These are phyloP conservation scores for Brachionus sp. DNA, from an alignment of 1,140 invertebrate species.

Conservation along the genomic window DNA sequence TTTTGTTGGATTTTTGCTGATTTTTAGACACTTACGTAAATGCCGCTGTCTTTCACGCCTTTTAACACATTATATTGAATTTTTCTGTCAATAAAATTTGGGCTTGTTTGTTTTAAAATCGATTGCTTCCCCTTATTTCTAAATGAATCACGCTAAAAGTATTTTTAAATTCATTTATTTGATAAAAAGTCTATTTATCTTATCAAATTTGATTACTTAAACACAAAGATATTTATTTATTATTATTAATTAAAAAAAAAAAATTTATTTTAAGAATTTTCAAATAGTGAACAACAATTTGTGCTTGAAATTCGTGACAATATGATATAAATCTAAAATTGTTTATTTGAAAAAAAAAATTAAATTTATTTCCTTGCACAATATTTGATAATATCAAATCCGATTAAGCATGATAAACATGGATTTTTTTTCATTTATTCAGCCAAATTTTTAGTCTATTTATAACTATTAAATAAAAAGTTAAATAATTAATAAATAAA, in stretches of 20 bases:
- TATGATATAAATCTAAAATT: too few relatives aligned
- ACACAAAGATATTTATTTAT: not conserved
- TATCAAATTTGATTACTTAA: not conserved
- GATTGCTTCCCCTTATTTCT: slow-evolving; percentile 47
- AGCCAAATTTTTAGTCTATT: not conserved
- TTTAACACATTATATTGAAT: slow-evolving; percentile 30
- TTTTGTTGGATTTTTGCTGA: not conserved
- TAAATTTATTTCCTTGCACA: too few relatives aligned
- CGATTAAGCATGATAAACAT: too few relatives aligned
- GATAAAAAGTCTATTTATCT: not conserved
- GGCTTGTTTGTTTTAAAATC: not conserved
- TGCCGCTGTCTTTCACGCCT: not conserved
- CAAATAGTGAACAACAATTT: too few relatives aligned
- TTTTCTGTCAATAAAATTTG: not conserved
- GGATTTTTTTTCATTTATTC: not conserved
- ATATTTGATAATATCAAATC: too few relatives aligned
- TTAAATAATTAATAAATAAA: not conserved
- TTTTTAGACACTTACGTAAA: not conserved
- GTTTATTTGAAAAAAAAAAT: too few relatives aligned
- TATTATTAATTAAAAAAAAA: not conserved
- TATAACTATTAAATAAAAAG: not conserved
- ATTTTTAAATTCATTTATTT: not conserved
- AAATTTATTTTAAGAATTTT: not conserved
- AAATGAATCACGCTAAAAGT: slow-evolving; percentile 1
- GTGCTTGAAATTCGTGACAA: too few relatives aligned